These are phyloP conservation scores for Chirona hameri DNA, from an alignment of 2,888 invertebrate genomes.

Conservation along the genomic window DNA sequence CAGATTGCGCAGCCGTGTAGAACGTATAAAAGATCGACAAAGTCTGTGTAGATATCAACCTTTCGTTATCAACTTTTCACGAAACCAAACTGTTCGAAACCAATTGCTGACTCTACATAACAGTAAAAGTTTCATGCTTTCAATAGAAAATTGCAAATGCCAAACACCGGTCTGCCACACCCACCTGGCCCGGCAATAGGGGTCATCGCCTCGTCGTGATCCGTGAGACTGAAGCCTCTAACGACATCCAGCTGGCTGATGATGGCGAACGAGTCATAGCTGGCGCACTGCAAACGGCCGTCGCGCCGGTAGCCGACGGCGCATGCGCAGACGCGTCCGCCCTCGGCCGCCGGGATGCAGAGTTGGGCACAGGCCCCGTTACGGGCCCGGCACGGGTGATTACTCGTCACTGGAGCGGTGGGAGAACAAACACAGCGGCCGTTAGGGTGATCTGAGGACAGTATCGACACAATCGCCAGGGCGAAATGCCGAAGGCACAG, in stretches of 20 bases:
- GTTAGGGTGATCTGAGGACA: too few relatives aligned
- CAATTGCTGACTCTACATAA: too few relatives aligned
- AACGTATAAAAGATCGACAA: too few relatives aligned
- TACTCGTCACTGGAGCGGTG: slow-evolving; percentile 51
- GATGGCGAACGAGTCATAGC: slow-evolving; percentile 85
- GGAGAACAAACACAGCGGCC: neutral
- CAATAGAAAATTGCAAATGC: too few relatives aligned
- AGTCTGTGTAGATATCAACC: too few relatives aligned
- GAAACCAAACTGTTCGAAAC: too few relatives aligned
- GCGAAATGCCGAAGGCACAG: too few relatives aligned
- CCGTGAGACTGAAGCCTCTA: slow-evolving; percentile 79
- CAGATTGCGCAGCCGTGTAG: too few relatives aligned
- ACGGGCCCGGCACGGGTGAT: slow-evolving; percentile 77
- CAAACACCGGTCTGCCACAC: neutral
- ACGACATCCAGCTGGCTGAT: slow-evolving; percentile 85
- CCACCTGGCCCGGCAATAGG: slow-evolving; percentile 74
- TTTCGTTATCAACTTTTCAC: too few relatives aligned
- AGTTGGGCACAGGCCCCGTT: slow-evolving; percentile 95
- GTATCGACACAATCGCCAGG: too few relatives aligned
- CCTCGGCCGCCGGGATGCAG: slow-evolving; percentile 79
- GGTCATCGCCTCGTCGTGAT: slow-evolving; percentile 87
- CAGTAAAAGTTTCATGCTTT: too few relatives aligned
- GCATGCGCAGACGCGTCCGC: slow-evolving; percentile 77
- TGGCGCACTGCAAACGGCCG: slow-evolving; percentile 68
- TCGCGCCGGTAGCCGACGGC: slow-evolving; percentile 82